Evolutionary conservation across 2,113 vertebrate species (phyloP), one percentile per base, ranked within the genome.

Genomic region (Lophochroa leadbeateri): DNA sequence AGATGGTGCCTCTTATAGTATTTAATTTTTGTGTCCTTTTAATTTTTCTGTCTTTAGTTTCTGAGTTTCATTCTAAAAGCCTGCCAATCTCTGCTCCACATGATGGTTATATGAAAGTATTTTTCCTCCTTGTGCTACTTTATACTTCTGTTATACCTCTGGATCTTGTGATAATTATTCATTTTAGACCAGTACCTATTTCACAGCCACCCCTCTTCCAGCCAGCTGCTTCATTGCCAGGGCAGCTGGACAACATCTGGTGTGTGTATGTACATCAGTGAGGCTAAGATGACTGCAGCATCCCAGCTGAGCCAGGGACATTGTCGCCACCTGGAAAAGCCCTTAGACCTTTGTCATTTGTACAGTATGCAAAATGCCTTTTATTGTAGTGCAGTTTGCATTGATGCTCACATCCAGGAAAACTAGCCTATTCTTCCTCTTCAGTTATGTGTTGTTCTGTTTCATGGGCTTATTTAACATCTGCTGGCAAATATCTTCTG

Each of bases 401-500:
- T 29, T 58, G 57, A 58, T 24, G 11, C 31, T 86, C 1, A 1
- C 39, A 8, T 9, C 27, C 44, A 67, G 67, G 35, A 57, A 60
- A 77, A 46, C 6, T 31, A 43, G 6, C 23, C 33, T 19, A 3
- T 81, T 97, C 72, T 52, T 84, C 9, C 90, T 52, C 71, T 46
- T 74, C 29, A 2, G 23, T 43, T 50, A 37, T 14, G 18, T 76
- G 35, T 81, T 89, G 6, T 37, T 97, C 75, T 82, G 29, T 96
- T 61, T 75, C 82, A 25, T 55, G 49, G 83, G 61, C 78, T 88
- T 82, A 87, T 92, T 96, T 83, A 82, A 64, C 17, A 47, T 88
- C 37, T 82, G 33, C 86, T 91, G 63, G 53, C 92, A 93, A 89
- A 68, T 39, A 78, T 53, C 13, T 97, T 97, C 96, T 96, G 78